A percentile compares a stretch with the other conserved stretches of the same genome.
These are phyloP conservation scores for Xiphophorus couchianus DNA, from an alignment of 2,113 vertebrate species.

Conservation along the genomic window DNA sequence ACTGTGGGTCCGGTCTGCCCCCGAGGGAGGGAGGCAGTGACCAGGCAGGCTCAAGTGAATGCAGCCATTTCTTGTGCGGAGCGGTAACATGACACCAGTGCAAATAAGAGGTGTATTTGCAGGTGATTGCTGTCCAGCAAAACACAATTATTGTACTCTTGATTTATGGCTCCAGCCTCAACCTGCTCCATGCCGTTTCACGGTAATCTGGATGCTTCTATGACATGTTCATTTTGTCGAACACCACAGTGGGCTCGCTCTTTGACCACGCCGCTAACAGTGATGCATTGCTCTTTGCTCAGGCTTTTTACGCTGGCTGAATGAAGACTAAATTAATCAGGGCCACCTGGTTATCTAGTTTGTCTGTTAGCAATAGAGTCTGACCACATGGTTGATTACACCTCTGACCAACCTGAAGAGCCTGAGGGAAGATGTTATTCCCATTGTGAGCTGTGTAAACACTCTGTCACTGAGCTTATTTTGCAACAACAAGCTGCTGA, in stretches of 20 bases:
- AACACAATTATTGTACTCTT: constrained; percentile 1
- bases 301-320: constrained; percentile 3
- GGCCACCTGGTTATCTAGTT: constrained; percentile 49
- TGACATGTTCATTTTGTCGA: constrained; percentile 49
- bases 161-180: constrained; percentile 9
- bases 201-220: background rate
- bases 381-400: constrained; percentile 58
- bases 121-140: constrained; percentile 7
- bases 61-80: background rate
- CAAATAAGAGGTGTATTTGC: constrained; percentile 13
- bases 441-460: constrained; percentile 15
- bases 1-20: background rate
- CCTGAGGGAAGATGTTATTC: constrained; percentile 36
- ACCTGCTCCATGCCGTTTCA: constrained; percentile 10
- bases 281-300: constrained; percentile 42
- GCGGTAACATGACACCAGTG: background rate
- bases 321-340: constrained; percentile 42
- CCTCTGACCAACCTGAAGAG: constrained; percentile 39
- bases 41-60: constrained; percentile 4
- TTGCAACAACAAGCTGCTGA: constrained; percentile 19
- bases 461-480: constrained; percentile 5
- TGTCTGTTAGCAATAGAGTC: constrained; percentile 33
- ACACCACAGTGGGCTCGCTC: constrained; percentile 41
- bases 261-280: constrained; percentile 50
- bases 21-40: background rate